Conservation (phyloP, 35 echinoderm and acorn worm genomes). For the Chiridota heheva region DNA sequence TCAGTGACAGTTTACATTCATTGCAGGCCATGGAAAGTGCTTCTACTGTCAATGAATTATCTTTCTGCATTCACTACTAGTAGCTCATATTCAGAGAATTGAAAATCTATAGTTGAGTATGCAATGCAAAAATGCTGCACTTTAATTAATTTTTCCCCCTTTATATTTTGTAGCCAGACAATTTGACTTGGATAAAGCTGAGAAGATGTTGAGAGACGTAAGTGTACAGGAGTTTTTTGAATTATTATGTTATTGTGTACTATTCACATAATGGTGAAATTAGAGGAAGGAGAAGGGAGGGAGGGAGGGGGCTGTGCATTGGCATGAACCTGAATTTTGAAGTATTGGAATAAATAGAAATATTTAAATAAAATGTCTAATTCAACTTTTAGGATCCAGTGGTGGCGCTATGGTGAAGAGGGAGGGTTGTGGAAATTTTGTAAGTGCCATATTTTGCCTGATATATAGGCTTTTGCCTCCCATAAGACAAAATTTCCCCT, state of each 20-base stretch:
- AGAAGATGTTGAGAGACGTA: slow-evolving; percentile 71
- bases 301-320: background rate
- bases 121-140: background rate
- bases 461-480: too few species aligned
- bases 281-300: background rate
- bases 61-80: background rate
- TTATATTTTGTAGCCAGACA: slow-evolving; percentile 45
- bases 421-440: too few species aligned
- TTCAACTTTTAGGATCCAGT: background rate
- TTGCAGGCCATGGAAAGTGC: background rate
- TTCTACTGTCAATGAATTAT: background rate
- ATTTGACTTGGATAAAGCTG: slow-evolving; percentile 60
- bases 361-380: background rate
- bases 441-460: too few species aligned
- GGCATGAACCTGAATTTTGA: background rate
- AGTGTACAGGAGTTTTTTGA: slow-evolving; percentile 9
- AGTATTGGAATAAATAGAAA: background rate
- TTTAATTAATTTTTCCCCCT: background rate
- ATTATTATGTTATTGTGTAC: background rate
- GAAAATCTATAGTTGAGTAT: background rate
- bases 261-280: background rate
- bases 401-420: too few species aligned
- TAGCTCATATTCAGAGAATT: background rate
- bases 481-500: too few species aligned
- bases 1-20: background rate